Evolutionary conservation across 2,113 vertebrate species (phyloP), one percentile per base, ranked within the genome.

Genomic region (Alethe diademata): DNA sequence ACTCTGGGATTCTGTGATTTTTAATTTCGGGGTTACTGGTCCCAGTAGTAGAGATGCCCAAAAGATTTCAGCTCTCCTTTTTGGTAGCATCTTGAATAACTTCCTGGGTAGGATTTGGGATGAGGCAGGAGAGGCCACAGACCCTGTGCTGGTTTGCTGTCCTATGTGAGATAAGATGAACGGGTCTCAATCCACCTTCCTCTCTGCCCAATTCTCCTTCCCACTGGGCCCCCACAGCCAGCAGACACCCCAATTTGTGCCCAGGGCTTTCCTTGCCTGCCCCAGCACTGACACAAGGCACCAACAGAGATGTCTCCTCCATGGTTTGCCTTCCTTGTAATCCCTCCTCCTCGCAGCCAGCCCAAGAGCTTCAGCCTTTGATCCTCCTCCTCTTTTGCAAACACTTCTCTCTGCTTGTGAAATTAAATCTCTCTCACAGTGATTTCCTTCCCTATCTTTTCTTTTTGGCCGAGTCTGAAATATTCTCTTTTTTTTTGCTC

Each of bases 371-470:
- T 79, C 89, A 84, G 89, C 40, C 89, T 95, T 82, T 82, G 88
- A 84, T 92, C 86, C 79, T 93, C 60, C 86, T 90, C 58, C 62
- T 95, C 91, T 88, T 93, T 89, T 92, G 94, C 93, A 95, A 95
- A 92, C 84, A 74, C 71, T 92, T 94, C 69, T 87, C 84, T 47
- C 86, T 4, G 54, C 86, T 88, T 13, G 18, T 62, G 54, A 96
- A 94, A 96, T 96, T 96, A 96, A 95, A 97, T 69, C 96, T 94
- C 96, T 93, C 95, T 79, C 73, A 13, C 86, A 64, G 73, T 80
- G 95, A 96, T 97, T 92, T 96, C 80, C 96, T 93, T 95, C 94
- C 71, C 96, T 92, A 90, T 94, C 96, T 97, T 92, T 94, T 94
- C 87, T 93, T 96, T 94, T 94, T 85, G 96, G 95, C 91, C 35